These are phyloP conservation scores for Phyllotis vaccarum DNA, from an alignment of 2,797 vertebrate species.

Conservation along the genomic window DNA sequence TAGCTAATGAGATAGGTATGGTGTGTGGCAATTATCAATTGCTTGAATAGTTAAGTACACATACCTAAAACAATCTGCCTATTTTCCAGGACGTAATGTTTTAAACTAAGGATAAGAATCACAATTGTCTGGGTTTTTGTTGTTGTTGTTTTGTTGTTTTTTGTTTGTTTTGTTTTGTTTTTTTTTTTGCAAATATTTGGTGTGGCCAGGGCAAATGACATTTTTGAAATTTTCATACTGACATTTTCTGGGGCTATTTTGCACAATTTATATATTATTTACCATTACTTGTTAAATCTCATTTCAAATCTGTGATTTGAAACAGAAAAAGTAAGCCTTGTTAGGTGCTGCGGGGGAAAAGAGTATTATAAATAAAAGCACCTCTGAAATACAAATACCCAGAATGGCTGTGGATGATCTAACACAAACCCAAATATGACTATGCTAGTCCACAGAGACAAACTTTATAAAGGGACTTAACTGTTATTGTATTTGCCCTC, in stretches of 20 bases:
- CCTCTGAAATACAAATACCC: background rate
- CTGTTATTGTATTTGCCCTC: conserved; percentile 25
- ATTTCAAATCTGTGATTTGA: conserved; percentile 47
- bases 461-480: conserved; percentile 31
- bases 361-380: background rate
- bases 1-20: background rate
- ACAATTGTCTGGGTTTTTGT: conserved; percentile 24
- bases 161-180: too few relatives aligned
- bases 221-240: conserved; percentile 15
- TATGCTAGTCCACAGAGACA: background rate
- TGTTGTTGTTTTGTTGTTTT: too few relatives aligned
- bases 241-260: background rate
- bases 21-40: background rate
- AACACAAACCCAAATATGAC: background rate
- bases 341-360: background rate
- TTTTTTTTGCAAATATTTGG: background rate
- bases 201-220: background rate
- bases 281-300: conserved; percentile 14
- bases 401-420: background rate
- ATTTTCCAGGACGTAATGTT: background rate
- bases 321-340: conserved; percentile 2
- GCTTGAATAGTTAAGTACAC: background rate
- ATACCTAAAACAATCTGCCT: background rate
- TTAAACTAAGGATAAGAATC: background rate
- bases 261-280: background rate